A percentile compares a stretch with the other conserved stretches of the same genome.
phyloP scores from a whole-genome alignment of 2,113 vertebrate genomes.

The mouse (Mus musculus) region GRCm39 chr11:35575501-35576000 shows the following conservation, averaged over 20 bases:
- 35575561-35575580: not conserved
- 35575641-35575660: not conserved
- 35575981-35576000: too few species aligned
- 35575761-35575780: not conserved
- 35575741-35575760: not conserved
- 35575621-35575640: not conserved
- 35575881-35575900: not conserved
- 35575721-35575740: not conserved
- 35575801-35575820: not conserved
- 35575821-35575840: not conserved
- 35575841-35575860: not conserved
- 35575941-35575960: too few species aligned
- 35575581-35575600: not conserved
- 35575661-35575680: not conserved
- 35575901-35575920: not conserved
- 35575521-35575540: not conserved
- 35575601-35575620: not conserved
- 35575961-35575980: too few species aligned
- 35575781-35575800: not conserved
- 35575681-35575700: not conserved
- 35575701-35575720: not conserved
- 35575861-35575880: not conserved
- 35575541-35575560: not conserved
- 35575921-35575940: not conserved
- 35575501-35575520: accelerated